phyloP scores from a whole-genome alignment of 2,113 vertebrate genomes.

The Salvelinus fontinalis region DNA sequence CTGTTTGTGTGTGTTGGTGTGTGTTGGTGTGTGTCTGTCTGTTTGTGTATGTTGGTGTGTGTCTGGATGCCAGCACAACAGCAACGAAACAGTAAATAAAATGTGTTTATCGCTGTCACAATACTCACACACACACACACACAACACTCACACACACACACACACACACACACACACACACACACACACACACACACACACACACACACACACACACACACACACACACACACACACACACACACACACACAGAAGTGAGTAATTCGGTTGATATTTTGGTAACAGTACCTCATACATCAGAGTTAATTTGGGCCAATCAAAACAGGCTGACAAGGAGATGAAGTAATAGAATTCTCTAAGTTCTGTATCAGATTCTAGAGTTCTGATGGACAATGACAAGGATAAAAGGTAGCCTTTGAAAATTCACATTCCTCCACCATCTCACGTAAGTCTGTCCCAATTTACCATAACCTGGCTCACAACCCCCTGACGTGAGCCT shows the following conservation, averaged over 20 bases:
- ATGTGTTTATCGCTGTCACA: not conserved
- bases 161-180: not conserved
- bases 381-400: conserved; percentile 47
- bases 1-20: not conserved
- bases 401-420: conserved; percentile 62
- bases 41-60: not conserved
- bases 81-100: conserved; percentile 16
- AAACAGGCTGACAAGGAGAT: conserved; percentile 30
- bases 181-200: not conserved
- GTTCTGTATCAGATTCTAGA: conserved; percentile 37
- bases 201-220: not conserved
- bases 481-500: conserved; percentile 33
- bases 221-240: not conserved
- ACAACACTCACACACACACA: conserved; percentile 1
- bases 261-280: not conserved
- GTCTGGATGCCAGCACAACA: not conserved
- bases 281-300: not conserved
- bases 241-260: not conserved
- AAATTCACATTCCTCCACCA: conserved; percentile 46
- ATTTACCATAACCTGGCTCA: conserved; percentile 51
- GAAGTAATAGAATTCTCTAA: conserved; percentile 38
- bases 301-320: conserved; percentile 53
- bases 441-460: conserved; percentile 44
- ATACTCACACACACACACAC: not conserved
- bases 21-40: not conserved